Base-by-base conservation (phyloP, 1,140 invertebrate species). In the Protaetia brevitarsis region DNA sequence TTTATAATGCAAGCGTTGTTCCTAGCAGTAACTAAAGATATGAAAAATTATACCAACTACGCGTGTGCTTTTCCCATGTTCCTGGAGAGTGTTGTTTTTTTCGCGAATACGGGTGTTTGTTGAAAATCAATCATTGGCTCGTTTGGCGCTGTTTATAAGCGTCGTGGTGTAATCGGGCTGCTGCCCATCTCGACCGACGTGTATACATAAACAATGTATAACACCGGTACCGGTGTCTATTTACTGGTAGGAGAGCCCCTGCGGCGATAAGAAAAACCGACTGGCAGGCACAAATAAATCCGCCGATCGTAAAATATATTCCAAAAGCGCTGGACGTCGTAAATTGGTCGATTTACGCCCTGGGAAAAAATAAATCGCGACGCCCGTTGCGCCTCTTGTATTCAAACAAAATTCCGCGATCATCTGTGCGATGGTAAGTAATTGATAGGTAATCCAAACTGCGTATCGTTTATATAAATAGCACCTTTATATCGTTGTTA, bases 241-340 rank as follows among this genome's bases (percentile, higher is more conserved):
- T 51, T 51, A 51, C 16, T 23, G 16, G 41, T n/a, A 51, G 41
- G 21, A 51, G 16, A 23, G 21, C 41, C 19, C 41, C 41, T 23
- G 34, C 16, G 10, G 34, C 16, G 41, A 51, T 21, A 23, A 13
- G 41, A 51, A 51, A 51, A 51, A 19, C 16, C 41, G 41, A 51
- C n/a, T n/a, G 34, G 8, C 34, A n/a, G n/a, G 16, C 41, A 51
- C 41, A 51, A 51, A 51, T 19, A 51, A 51, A 23, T 51, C 26
- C 26, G 41, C 41, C 41, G 41, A 51, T 51, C 41, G 41, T 51
- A 51, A 51, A 51, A 51, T 51, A 51, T 51, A 51, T 51, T 51
- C 19, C 16, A 8, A 19, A 19, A 51, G n/a, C 21, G 26, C 41
- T 51, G 26, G 26, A 51, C 41, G 41, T 51, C 16, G 41, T 51